Conservation (phyloP, 2,888 invertebrate genomes). For the Leptopilina syphax region DNA sequence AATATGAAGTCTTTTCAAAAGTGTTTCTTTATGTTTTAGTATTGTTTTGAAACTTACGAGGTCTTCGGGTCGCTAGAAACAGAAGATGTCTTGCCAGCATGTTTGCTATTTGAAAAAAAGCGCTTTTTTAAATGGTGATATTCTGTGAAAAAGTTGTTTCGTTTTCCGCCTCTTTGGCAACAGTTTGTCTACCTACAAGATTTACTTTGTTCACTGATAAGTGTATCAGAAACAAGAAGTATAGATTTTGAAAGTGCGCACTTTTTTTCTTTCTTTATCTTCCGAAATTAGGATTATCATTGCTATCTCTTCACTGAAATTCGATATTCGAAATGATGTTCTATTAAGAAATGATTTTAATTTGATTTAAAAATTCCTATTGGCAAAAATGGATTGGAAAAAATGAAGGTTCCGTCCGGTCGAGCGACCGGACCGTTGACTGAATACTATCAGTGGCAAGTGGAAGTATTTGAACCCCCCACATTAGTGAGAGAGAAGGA, state of each 20-base stretch:
- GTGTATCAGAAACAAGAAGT: slow-evolving; percentile 5
- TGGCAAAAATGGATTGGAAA: not conserved
- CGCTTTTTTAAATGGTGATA: not conserved
- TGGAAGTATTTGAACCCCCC: slow-evolving; percentile 66
- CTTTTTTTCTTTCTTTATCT: not conserved
- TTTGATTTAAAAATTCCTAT: not conserved
- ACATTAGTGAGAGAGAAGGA: slow-evolving; percentile 50
- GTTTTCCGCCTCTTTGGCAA: slow-evolving; percentile 62
- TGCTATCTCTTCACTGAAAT: not conserved
- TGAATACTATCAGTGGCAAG: slow-evolving; percentile 55
- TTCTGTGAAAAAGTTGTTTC: not conserved
- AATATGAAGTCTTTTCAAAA: not conserved
- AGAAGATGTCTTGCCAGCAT: slow-evolving; percentile 75
- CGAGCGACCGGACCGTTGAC: slow-evolving; percentile 55
- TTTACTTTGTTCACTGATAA: slow-evolving; percentile 55
- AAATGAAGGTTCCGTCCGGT: slow-evolving; percentile 42
- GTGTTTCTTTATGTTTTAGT: not conserved
- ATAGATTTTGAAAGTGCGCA: not conserved
- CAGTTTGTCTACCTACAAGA: slow-evolving; percentile 70
- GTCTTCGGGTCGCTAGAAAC: slow-evolving; percentile 72
- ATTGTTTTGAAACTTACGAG: slow-evolving; percentile 67
- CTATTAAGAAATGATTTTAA: not conserved
- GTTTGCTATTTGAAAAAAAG: slow-evolving; percentile 45
- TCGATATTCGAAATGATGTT: not conserved
- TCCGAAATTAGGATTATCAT: not conserved